Evolutionary conservation across 2,113 vertebrate species (phyloP).

Genomic region (Dissostichus mawsoni): DNA sequence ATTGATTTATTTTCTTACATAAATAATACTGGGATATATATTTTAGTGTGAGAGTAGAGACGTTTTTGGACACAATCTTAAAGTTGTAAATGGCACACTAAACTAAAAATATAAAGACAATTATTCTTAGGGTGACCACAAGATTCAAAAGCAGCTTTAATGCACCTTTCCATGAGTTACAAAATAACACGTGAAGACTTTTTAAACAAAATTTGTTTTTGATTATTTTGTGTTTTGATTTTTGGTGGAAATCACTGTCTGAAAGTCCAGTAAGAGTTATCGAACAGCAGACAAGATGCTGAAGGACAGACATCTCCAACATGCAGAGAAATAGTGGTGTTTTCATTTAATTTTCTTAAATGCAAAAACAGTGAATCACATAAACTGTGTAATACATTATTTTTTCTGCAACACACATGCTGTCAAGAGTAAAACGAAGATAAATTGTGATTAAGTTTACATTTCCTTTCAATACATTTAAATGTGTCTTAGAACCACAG

Average conservation of each 20-base stretch:
- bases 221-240: neutral
- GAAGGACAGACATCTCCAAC: conserved; percentile 4
- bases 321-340: conserved; percentile 11
- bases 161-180: neutral
- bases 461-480: conserved; percentile 27
- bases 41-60: neutral
- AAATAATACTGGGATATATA: neutral
- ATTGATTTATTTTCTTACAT: neutral
- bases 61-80: neutral
- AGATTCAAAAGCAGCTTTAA: neutral
- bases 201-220: neutral
- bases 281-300: neutral
- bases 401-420: conserved; percentile 41
- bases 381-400: conserved; percentile 26
- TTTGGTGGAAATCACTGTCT: neutral
- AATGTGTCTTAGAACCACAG: conserved; percentile 26
- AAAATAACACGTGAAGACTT: neutral
- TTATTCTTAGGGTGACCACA: neutral
- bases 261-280: neutral
- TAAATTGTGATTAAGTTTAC: conserved; percentile 2
- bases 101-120: neutral
- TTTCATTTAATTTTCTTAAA: conserved; percentile 49
- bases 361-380: conserved; percentile 34
- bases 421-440: conserved; percentile 21
- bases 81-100: neutral